phyloP scores from a whole-genome alignment of 1,140 invertebrate genomes.

The Orchesella cincta region DNA sequence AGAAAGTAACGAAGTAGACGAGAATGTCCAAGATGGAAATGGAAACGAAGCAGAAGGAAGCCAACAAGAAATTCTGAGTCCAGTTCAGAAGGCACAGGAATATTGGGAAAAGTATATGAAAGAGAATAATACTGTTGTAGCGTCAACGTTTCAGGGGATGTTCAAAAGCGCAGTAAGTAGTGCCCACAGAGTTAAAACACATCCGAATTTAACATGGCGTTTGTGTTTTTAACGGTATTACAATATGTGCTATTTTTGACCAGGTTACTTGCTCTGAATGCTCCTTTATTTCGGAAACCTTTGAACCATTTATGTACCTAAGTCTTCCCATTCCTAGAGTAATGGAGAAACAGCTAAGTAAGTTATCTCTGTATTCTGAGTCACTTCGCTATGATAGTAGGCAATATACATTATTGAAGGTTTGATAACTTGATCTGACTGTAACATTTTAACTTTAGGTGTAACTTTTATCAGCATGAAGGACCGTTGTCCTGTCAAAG shows the following conservation, averaged over 20 bases:
- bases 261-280: constrained; percentile 71
- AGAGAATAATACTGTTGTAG: constrained; percentile 63
- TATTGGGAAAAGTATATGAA: constrained; percentile 67
- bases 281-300: constrained; percentile 69
- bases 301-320: constrained; percentile 75
- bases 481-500: constrained; percentile 58
- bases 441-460: constrained; percentile 55
- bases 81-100: constrained; percentile 62
- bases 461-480: constrained; percentile 64
- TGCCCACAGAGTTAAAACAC: too few species aligned
- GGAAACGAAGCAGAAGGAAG: constrained; percentile 9
- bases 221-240: too few species aligned
- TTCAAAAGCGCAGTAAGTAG: constrained; percentile 70
- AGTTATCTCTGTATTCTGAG: constrained; percentile 52
- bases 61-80: background rate
- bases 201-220: constrained; percentile 8
- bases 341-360: constrained; percentile 66
- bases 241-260: constrained; percentile 25
- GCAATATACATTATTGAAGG: too few species aligned
- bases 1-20: constrained; percentile 53
- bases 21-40: constrained; percentile 39
- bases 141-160: constrained; percentile 67
- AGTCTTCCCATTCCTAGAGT: constrained; percentile 70
- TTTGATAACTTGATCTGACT: constrained; percentile 15
- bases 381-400: too few species aligned